Evolutionary conservation across 2,888 invertebrate species (phyloP).

Genomic region (Scelioninae gen. 1): DNA sequence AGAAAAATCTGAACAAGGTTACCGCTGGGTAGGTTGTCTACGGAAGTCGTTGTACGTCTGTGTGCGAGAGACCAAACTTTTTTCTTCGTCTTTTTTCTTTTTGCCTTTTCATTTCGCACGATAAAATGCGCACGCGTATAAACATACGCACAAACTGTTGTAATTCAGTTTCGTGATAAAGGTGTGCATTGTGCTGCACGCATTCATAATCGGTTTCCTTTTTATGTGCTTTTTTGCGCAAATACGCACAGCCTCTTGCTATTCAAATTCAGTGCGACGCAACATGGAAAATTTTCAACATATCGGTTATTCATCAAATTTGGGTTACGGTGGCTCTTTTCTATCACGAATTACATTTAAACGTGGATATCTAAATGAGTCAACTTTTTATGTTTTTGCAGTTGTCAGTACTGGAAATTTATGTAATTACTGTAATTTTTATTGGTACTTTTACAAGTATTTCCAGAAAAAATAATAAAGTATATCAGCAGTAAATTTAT

Average conservation of each 20-base stretch:
- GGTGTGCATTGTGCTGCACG: conserved; percentile 32
- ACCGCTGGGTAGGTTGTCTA: conserved; percentile 60
- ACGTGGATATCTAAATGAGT: no score
- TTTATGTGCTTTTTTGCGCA: neutral
- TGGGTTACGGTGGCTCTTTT: conserved; percentile 21
- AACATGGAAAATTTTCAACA: neutral
- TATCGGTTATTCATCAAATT: conserved; percentile 25
- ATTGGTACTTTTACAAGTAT: no score
- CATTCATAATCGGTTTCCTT: conserved; percentile 42
- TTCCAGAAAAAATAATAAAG: no score
- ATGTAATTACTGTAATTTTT: neutral
- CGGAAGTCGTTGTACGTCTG: conserved; percentile 44
- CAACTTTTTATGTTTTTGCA: no score
- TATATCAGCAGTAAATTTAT: no score
- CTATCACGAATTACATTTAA: neutral
- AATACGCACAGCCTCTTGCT: neutral
- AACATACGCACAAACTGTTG: conserved; percentile 39
- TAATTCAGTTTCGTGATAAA: conserved; percentile 22
- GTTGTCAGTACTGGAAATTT: neutral
- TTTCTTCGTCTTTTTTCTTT: conserved; percentile 12
- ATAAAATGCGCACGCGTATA: conserved; percentile 47
- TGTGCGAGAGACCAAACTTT: conserved; percentile 45
- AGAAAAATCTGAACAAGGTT: conserved; percentile 70
- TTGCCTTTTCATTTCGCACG: conserved; percentile 27
- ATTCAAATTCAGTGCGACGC: conserved; percentile 2